Evolutionary conservation across 2,113 vertebrate species (phyloP).

Genomic region (Poeciliopsis occidentalis): DNA sequence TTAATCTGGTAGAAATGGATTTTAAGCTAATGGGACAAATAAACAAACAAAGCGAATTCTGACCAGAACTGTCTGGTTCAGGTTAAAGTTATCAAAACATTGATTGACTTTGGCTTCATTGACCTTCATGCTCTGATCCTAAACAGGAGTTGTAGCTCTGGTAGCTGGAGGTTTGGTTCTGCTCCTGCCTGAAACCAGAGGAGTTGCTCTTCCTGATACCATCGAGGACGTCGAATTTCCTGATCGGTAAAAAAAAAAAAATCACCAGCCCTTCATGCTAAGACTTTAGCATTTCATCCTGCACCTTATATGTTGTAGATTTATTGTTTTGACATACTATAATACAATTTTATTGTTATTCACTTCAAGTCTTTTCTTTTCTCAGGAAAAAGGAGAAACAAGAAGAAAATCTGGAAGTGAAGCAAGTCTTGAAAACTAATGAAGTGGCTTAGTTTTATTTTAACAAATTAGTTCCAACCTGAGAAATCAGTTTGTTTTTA

Average conservation of each 20-base stretch:
- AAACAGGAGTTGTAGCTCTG: slow-evolving; percentile 82
- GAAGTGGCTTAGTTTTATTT: slow-evolving; percentile 56
- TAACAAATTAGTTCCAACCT: neutral
- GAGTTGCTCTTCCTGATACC: slow-evolving; percentile 89
- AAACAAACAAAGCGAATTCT: too few relatives aligned
- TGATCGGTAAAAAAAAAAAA: slow-evolving; percentile 71
- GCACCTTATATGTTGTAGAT: neutral
- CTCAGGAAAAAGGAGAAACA: slow-evolving; percentile 56
- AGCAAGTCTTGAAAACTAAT: slow-evolving; percentile 48
- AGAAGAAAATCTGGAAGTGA: slow-evolving; percentile 40
- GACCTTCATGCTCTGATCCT: neutral
- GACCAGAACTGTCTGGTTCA: too few relatives aligned
- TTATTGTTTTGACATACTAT: neutral
- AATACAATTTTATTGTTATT: neutral
- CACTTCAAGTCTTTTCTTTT: neutral
- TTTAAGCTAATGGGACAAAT: too few relatives aligned
- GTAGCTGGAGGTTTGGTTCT: slow-evolving; percentile 87
- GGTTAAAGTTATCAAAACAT: too few relatives aligned
- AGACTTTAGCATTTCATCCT: neutral
- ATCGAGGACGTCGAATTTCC: slow-evolving; percentile 91
- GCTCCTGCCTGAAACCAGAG: slow-evolving; percentile 91
- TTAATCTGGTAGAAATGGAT: too few relatives aligned
- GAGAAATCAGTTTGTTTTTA: neutral
- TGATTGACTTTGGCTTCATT: neutral
- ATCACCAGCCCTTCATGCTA: neutral